Evolutionary conservation across 2,113 vertebrate genomes (phyloP), one percentile per base, ranked within the genome.

Genomic region (Sciurus niger): DNA sequence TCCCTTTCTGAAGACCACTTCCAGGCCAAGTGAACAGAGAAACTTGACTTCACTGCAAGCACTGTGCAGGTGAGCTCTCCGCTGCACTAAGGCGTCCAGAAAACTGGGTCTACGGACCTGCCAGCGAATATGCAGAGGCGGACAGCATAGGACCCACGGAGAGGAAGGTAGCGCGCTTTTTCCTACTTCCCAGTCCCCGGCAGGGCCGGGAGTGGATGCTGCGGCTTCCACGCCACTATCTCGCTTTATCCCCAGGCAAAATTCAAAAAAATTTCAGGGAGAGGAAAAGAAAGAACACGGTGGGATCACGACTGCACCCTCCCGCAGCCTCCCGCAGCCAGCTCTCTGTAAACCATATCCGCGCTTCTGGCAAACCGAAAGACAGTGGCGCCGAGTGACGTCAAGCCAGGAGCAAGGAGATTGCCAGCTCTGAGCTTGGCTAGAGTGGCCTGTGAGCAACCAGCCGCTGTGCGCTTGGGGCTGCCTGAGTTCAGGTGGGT

Each of bases 351-450:
- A 9, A 60, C 58, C 58, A 7, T 7, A 24, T 9, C 22, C 8
- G 58, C 58, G 22, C 24, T 9, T 10, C 24, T 7, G 24, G 58
- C 8, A 60, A 60, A 60, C 58, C 25, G 24, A 60, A 60, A n/a
- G n/a, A n/a, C n/a, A n/a, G n/a, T n/a, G 96, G 20, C 99, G 96
- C 97, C 3, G 0, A 0, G 34, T 98, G 98, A 99, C 98, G 98
- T 97, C 96, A 95, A 5, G 8, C 0, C 0, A 9, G 70, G 84
- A 94, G 87, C 95, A 74, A 1, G 40, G 77, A 91, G 97, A 70
- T 4, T 12, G 32, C 68, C 0, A 2, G 40, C 73, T 74, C 60
- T 0, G 48, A 2, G 28, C 16, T 14, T 6, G 58, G 91, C 93
- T 94, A 90, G 97, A 93, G 93, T 53, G 93, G 76, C 65, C 20